Conservation (phyloP, 2,888 invertebrate species). For the Cheilosia impressa region DNA sequence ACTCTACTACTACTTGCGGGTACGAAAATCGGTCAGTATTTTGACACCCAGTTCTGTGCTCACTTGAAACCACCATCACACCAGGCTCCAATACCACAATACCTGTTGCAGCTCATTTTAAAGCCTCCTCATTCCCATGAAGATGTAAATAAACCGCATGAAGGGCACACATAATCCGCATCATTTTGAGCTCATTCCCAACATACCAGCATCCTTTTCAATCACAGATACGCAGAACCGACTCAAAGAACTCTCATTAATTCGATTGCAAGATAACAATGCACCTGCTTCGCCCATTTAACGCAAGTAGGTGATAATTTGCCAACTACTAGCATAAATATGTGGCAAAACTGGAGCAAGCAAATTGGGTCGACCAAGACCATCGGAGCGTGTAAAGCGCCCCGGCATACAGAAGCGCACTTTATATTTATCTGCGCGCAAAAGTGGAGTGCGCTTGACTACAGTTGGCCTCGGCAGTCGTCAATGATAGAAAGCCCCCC, state of each 20-base stretch:
- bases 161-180: no score
- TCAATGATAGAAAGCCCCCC: background rate
- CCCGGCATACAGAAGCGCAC: background rate
- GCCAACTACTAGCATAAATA: conserved; percentile 40
- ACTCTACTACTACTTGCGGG: no score
- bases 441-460: conserved; percentile 34
- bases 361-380: conserved; percentile 1
- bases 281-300: background rate
- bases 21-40: no score
- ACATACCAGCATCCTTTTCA: no score
- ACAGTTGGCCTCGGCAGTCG: conserved; percentile 8
- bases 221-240: background rate
- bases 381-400: conserved; percentile 45
- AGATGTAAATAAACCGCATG: no score
- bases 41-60: no score
- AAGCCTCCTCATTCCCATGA: no score
- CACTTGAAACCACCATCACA: no score
- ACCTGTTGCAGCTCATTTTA: no score
- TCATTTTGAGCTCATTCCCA: no score
- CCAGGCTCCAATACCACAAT: no score
- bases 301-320: conserved; percentile 48
- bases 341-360: conserved; percentile 35
- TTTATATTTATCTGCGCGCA: conserved; percentile 10
- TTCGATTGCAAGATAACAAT: conserved; percentile 3
- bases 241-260: background rate